Evolutionary conservation across 1,140 invertebrate species (phyloP), one percentile per base, ranked within the genome.

Genomic region (Elysia chlorotica): DNA sequence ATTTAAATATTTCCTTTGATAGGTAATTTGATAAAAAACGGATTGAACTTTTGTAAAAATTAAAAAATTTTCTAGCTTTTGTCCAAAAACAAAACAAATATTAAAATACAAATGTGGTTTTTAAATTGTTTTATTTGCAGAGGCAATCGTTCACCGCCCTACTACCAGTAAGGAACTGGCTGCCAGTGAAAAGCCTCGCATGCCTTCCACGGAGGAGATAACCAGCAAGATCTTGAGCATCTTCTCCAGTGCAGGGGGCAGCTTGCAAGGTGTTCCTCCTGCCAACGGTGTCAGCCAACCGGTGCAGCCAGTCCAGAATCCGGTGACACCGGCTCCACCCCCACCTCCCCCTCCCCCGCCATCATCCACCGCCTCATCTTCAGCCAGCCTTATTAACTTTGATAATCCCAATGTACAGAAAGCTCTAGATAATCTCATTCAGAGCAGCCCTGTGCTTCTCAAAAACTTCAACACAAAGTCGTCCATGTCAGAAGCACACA

Each of bases 191-290:
- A n/a, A n/a, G n/a, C n/a, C n/a, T n/a, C n/a, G n/a, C n/a, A n/a
- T n/a, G n/a, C n/a, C n/a, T n/a, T n/a, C n/a, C 38, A 23, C 37
- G 25, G 38, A n/a, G 17, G 2, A 21, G 19, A 35, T 96, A 4
- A 94, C 96, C 79, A 93, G 92, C 77, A 91, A 94, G 76, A 96
- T 96, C 71, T 87, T 96, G 36, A 95, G 91, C 84, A 95, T 96
- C 65, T 76, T 81, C 17, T 77, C 78, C 76, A 74, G 77, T 19
- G 75, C 78, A 38, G 76, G 77, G 23, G 57, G 59, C 33, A 66
- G 28, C 54, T 19, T 66, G 17, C 65, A 68, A 38, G 65, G 83
- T 21, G 53, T 65, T 17, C 30, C 66, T 6, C 33, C 71, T 38
- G 62, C 71, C 41, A 67, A 53, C 30, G 57, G 63, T 62, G 10